A percentile compares a stretch with the other conserved stretches of the same genome.
Conservation (phyloP, 2,113 vertebrate genomes). For the Machaerirhynchus nigripectus region DNA sequence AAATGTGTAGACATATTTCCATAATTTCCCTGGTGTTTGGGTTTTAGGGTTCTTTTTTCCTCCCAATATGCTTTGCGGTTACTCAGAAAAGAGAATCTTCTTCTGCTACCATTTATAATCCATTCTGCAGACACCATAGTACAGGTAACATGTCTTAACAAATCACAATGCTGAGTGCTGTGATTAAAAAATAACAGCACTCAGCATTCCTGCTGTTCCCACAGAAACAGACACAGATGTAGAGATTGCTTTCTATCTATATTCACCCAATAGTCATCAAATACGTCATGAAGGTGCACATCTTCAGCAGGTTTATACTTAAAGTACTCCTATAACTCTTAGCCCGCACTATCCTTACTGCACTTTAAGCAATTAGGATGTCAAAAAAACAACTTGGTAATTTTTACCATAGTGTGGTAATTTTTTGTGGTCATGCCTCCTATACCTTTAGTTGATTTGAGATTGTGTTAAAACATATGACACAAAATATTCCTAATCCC, state of each 20-base stretch:
- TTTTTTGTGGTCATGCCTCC: neutral
- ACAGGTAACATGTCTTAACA: neutral
- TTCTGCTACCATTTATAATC: neutral
- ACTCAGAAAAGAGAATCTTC: neutral
- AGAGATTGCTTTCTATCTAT: neutral
- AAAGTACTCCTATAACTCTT: neutral
- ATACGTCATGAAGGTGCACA: neutral
- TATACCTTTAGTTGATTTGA: neutral
- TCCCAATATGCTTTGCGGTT: neutral
- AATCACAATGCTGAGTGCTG: too few relatives aligned
- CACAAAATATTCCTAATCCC: neutral
- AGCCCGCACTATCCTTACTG: neutral
- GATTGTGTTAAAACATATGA: neutral
- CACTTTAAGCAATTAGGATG: neutral
- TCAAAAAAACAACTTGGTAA: neutral
- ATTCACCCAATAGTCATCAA: neutral
- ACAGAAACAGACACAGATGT: neutral
- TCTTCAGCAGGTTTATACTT: neutral
- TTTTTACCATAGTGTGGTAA: neutral
- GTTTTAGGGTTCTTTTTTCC: neutral
- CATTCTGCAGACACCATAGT: neutral
- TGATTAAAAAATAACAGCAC: neutral
- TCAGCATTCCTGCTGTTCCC: neutral
- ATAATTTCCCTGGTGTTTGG: neutral
- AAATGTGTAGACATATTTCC: neutral